phyloP scores from a whole-genome alignment of 1,140 invertebrate species.

The Papilio glaucus region DNA sequence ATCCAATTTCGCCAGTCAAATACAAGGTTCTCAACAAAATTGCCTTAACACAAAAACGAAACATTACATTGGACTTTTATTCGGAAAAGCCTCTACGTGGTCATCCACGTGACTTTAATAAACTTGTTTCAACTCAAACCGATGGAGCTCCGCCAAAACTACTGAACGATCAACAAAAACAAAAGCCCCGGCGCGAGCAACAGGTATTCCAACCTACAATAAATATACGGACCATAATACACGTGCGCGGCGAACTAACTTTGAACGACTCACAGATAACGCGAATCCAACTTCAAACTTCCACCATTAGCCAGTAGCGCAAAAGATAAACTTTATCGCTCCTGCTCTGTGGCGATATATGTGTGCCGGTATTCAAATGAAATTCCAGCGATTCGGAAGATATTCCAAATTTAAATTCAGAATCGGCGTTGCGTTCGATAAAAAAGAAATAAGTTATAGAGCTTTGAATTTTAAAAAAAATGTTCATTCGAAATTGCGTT shows the following conservation, averaged over 20 bases:
- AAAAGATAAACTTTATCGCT: conserved; percentile 33
- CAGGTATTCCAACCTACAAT: conserved; percentile 55
- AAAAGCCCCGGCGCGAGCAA: conserved; percentile 62
- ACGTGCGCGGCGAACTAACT: conserved; percentile 41
- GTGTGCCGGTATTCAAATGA: conserved; percentile 42
- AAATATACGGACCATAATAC: conserved; percentile 28
- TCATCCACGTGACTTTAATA: conserved; percentile 45
- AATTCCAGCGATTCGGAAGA: conserved; percentile 48
- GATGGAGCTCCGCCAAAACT: conserved; percentile 54
- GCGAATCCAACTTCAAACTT: conserved; percentile 32
- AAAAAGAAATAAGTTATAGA: conserved; percentile 42
- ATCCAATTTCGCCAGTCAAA: conserved; percentile 2
- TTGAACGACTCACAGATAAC: conserved; percentile 36
- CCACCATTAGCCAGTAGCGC: conserved; percentile 34
- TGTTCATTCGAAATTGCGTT: conserved; percentile 46
- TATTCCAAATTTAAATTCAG: conserved; percentile 68
- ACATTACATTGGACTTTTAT: conserved; percentile 22
- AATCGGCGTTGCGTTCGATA: conserved; percentile 45
- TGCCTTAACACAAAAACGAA: conserved; percentile 19
- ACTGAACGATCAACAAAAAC: conserved; percentile 73
- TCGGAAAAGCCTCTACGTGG: conserved; percentile 29
- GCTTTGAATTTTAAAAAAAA: conserved; percentile 61
- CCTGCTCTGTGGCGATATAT: conserved; percentile 39
- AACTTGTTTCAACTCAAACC: conserved; percentile 47
- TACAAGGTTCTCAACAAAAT: conserved; percentile 2